Evolutionary conservation across 2,888 invertebrate genomes (phyloP), one percentile per base, ranked within the genome.

Genomic region (Margaritifera margaritifera): DNA sequence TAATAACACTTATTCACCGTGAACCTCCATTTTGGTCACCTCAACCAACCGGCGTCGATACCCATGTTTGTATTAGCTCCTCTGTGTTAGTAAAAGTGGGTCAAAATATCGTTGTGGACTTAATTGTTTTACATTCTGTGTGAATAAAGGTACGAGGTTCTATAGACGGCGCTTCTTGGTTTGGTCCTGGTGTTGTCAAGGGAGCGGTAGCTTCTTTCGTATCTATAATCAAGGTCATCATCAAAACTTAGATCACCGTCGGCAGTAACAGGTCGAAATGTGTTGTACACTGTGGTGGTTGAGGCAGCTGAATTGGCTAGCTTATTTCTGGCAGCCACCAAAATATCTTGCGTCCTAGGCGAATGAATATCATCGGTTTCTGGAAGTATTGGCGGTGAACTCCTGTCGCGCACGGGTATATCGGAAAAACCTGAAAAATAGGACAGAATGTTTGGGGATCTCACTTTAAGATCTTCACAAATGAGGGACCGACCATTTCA

Each of bases 171-270:
- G 15, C 61, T 52, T 31, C 68, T 54, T 4, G 65, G 52, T 42
- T 79, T 76, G 19, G 71, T 71, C 64, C 84, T 71, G 4, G 82
- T 75, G 57, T 80, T 79, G 66, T 84, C 84, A 54, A 80, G 72
- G 18, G 82, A 79, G 18, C 82, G 79, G 66, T 84, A 82, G 20
- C 78, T 73, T 18, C 83, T 72, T 56, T 84, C 86, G 62, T 81
- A 82, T 66, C 79, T 80, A 73, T 75, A 81, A 60, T 82, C 83
- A 22, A 82, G 67, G 31, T 86, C 85, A 4, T 84, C 84, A 50
- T 84, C 83, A 52, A 77, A 77, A n/a, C 78, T 76, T 62, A 78
- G 77, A 31, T 85, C 81, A 56, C 76, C 71, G 59, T 85, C 82
- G 6, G 74, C 77, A 1, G 75, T 77, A 42, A 71, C 69, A 8